Conservation (phyloP, 2,797 vertebrate genomes). For the Pseudomugil tenellus region DNA sequence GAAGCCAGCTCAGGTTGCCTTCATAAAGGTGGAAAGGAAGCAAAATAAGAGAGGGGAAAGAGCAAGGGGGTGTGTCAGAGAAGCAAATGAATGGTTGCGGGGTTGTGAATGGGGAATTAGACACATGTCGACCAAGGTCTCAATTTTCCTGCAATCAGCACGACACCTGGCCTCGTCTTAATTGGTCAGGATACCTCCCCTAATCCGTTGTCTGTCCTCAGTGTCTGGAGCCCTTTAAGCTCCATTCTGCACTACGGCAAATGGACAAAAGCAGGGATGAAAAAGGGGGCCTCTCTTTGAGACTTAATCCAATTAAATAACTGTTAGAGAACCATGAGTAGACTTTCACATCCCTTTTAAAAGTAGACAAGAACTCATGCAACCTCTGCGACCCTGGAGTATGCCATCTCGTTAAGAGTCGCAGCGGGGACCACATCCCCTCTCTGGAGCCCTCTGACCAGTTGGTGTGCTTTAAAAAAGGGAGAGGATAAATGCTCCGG, state of each 20-base stretch:
- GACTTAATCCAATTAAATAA: conserved; percentile 84
- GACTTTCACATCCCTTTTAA: conserved; percentile 73
- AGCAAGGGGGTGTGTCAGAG: conserved; percentile 42
- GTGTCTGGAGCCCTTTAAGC: conserved; percentile 68
- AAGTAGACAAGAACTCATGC: conserved; percentile 70
- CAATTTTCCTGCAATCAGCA: conserved; percentile 76
- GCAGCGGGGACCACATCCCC: conserved; percentile 45
- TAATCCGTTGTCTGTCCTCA: conserved; percentile 69
- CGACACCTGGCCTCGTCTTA: conserved; percentile 81
- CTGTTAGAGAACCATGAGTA: conserved; percentile 72
- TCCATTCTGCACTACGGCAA: conserved; percentile 52
- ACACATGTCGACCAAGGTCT: conserved; percentile 70
- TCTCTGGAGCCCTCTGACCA: conserved; percentile 61
- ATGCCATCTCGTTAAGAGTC: conserved; percentile 69
- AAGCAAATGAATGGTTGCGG: conserved; percentile 60
- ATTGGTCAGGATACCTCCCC: conserved; percentile 79
- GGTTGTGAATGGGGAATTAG: conserved; percentile 71
- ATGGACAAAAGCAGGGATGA: conserved; percentile 70
- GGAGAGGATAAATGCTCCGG: conserved; percentile 24
- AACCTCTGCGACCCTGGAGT: conserved; percentile 65
- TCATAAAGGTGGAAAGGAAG: conserved; percentile 31
- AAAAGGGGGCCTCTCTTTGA: conserved; percentile 68
- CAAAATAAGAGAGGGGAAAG: conserved; percentile 38
- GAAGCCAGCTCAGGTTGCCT: conserved; percentile 74
- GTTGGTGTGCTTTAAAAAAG: conserved; percentile 18